Percentiles rank a stretch among this genome's conserved stretches.
These are phyloP conservation scores for Tryphoninae sp. DNA, from an alignment of 2,888 invertebrate genomes.

Conservation along the genomic window DNA sequence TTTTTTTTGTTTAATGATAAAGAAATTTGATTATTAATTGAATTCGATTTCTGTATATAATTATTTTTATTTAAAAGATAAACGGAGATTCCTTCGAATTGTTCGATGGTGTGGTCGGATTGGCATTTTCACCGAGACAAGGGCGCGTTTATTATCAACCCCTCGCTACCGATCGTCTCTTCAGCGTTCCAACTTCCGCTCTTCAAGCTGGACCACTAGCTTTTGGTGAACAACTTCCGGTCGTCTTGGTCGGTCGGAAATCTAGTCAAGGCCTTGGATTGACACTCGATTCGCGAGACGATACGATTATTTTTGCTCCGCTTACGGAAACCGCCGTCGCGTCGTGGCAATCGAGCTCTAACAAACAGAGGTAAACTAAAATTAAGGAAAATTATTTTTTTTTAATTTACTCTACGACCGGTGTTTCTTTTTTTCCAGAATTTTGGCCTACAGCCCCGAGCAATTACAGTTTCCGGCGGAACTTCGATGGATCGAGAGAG, in stretches of 20 bases:
- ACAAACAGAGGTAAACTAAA: conserved; percentile 85
- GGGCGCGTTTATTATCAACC: conserved; percentile 88
- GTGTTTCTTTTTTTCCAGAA: conserved; percentile 80
- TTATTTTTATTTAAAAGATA: conserved; percentile 80
- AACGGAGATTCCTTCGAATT: conserved; percentile 86
- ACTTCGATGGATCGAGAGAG: conserved; percentile 86
- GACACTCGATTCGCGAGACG: conserved; percentile 87
- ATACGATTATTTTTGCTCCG: conserved; percentile 90
- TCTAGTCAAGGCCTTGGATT: conserved; percentile 92
- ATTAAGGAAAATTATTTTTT: neutral
- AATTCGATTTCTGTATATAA: neutral
- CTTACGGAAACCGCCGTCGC: conserved; percentile 91
- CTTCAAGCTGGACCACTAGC: conserved; percentile 88
- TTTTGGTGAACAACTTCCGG: conserved; percentile 87
- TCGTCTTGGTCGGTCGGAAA: conserved; percentile 90
- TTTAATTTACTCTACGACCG: neutral
- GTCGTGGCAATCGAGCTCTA: conserved; percentile 89
- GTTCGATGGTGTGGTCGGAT: conserved; percentile 89
- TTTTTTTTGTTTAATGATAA: neutral
- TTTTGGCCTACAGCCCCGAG: conserved; percentile 88
- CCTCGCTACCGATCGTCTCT: conserved; percentile 88
- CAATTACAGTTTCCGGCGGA: conserved; percentile 91
- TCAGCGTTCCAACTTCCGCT: conserved; percentile 89
- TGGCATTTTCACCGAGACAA: conserved; percentile 86
- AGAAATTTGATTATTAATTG: conserved; percentile 1